Evolutionary conservation across 2,113 vertebrate species (phyloP), one percentile per base, ranked within the genome.

Genomic region (Megalops atlanticus): DNA sequence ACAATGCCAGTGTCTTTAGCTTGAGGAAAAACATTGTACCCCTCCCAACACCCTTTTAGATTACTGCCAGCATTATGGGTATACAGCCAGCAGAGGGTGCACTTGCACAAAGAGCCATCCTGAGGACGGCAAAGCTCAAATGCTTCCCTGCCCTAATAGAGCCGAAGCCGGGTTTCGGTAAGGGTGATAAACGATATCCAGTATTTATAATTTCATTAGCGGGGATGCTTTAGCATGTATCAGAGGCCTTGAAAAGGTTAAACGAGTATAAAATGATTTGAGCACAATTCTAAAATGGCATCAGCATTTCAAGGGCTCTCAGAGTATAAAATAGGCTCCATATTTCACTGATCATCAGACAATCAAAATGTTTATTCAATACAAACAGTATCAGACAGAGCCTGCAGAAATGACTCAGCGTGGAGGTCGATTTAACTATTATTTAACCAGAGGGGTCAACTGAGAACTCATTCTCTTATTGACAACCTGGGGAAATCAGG

Each of bases 1-100:
- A n/a, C n/a, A n/a, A n/a, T n/a, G n/a, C n/a, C n/a, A n/a, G n/a
- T n/a, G n/a, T n/a, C n/a, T n/a, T n/a, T n/a, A n/a, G n/a, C n/a
- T n/a, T n/a, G n/a, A n/a, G n/a, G n/a, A n/a, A n/a, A 5, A 64
- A 64, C 3, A 64, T 5, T 8, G 7, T n/a, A 10, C 31, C 58
- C 0, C 24, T 64, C n/a, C n/a, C 11, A 14, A 10, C 43, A 6
- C 14, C 43, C 43, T 45, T 45, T 45, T 14, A 45, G 12, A 45
- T 24, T 16, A 47, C 7, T 5, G 40, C 64, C 12, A 70, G 77
- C 49, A 80, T 21, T 80, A 52, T 54, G 7, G 72, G 45, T 21
- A 38, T 11, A 40, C 31, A 2, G 4, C 27, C 79, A 58, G 79
- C 45, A 80, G 79, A 74, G 79, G 79, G 79, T 33, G 39, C 33